Percentiles rank a stretch among this genome's conserved stretches.
These are phyloP conservation scores for Tethya wilhelma DNA, from an alignment of 37 sponge, comb jelly and placozoan genomes.

Conservation along the genomic window DNA sequence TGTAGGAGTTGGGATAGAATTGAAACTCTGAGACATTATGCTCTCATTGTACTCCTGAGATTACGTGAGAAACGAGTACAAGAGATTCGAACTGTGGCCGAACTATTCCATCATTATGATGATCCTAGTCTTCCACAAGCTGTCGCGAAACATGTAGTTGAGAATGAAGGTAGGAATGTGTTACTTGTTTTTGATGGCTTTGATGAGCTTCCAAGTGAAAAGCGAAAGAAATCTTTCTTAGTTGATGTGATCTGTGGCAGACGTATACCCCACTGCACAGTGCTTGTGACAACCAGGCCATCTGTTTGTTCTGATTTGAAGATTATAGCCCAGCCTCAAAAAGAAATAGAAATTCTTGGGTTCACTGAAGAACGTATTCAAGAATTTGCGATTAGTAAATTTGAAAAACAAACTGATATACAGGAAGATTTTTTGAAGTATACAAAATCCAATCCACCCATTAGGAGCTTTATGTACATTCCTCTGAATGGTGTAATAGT, in stretches of 20 bases:
- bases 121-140: not conserved
- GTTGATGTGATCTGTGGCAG: not conserved
- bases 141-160: conserved; percentile 4
- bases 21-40: not conserved
- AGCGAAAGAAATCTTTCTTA: not conserved
- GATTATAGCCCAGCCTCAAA: not conserved
- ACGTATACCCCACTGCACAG: conserved; percentile 2
- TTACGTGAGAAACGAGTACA: conserved; percentile 36
- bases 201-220: conserved; percentile 47
- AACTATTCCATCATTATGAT: not conserved
- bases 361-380: conserved; percentile 31
- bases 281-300: conserved; percentile 33
- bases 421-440: conserved; percentile 13
- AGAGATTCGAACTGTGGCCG: not conserved
- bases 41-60: conserved; percentile 15
- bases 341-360: conserved; percentile 42
- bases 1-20: conserved; percentile 13
- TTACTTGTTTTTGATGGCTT: conserved; percentile 46
- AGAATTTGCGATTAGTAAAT: conserved; percentile 11
- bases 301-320: not conserved
- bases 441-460: conserved; percentile 32
- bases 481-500: conserved; percentile 50
- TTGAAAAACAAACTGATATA: conserved; percentile 5
- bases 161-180: conserved; percentile 21
- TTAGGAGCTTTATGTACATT: conserved; percentile 49